A percentile compares a stretch with the other conserved stretches of the same genome.
Evolutionary conservation across 2,113 vertebrate genomes (phyloP).

Genomic region (Melanerpes aurifrons): DNA sequence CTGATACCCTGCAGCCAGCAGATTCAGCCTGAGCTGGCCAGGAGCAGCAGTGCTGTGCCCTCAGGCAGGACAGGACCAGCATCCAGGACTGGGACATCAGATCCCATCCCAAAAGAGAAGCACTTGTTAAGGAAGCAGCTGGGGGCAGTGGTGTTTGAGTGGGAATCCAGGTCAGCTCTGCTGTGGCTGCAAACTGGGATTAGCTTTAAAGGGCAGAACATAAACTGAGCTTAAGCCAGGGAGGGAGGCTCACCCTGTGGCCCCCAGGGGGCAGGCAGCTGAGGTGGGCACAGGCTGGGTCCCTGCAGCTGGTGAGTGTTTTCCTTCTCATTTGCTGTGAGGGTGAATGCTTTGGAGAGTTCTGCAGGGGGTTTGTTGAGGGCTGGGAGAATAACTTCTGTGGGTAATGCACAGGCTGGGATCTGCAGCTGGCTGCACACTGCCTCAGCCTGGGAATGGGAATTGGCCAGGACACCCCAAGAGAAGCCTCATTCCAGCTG

Average conservation of each 20-base stretch:
- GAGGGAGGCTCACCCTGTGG: not conserved
- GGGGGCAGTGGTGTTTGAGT: not conserved
- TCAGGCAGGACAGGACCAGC: not conserved
- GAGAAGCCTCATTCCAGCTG: not conserved
- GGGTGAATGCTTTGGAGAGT: not conserved
- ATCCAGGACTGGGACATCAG: fast-evolving
- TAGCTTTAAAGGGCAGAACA: not conserved
- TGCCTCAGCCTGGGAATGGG: not conserved
- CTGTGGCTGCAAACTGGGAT: not conserved
- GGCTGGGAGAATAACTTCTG: not conserved
- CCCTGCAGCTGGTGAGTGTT: not conserved
- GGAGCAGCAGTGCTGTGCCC: not conserved
- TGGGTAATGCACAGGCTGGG: not conserved
- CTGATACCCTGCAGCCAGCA: fast-evolving
- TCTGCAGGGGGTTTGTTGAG: not conserved
- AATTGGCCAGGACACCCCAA: not conserved
- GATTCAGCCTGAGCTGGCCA: too few relatives aligned
- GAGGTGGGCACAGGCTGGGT: fast-evolving
- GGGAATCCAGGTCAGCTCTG: not conserved
- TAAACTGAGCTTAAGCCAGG: fast-evolving
- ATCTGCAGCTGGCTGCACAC: not conserved
- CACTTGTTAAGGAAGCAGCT: not conserved
- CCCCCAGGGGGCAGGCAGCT: fast-evolving
- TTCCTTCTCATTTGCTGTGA: not conserved
- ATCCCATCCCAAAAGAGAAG: fast-evolving